phyloP scores from a whole-genome alignment of 2,888 invertebrate genomes.

The Acanthococcus lagerstroemiae region DNA sequence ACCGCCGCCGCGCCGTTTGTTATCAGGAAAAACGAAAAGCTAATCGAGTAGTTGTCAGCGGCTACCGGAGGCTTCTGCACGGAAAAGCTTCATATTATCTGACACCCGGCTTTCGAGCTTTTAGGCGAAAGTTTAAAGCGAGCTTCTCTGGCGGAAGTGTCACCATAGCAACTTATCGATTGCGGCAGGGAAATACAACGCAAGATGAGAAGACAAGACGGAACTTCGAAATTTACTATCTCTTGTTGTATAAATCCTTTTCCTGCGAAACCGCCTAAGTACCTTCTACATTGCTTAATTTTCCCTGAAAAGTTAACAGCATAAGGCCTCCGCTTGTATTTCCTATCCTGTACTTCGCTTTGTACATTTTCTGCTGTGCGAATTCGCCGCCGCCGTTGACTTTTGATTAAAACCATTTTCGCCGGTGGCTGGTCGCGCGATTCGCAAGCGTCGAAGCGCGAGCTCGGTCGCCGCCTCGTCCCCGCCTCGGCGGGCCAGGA shows the following conservation, averaged over 20 bases:
- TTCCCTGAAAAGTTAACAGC: conserved; percentile 29
- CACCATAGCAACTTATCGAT: conserved; percentile 34
- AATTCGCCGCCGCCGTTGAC: too few relatives aligned
- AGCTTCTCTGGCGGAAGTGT: conserved; percentile 35
- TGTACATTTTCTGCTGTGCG: background rate
- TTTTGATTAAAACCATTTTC: background rate
- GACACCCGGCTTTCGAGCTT: conserved; percentile 30
- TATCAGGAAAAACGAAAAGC: conserved; percentile 27
- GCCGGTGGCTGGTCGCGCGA: background rate
- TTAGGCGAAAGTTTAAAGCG: conserved; percentile 26
- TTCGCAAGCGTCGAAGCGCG: background rate
- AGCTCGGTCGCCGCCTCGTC: too few relatives aligned
- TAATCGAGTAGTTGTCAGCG: conserved; percentile 27
- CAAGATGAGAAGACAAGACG: conserved; percentile 31
- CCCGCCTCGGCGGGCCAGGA: too few relatives aligned
- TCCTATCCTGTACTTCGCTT: background rate
- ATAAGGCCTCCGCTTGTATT: conserved; percentile 13
- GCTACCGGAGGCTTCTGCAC: conserved; percentile 23
- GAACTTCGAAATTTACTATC: conserved; percentile 30
- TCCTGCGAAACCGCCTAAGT: conserved; percentile 29
- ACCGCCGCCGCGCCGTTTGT: conserved; percentile 5
- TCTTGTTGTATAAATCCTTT: conserved; percentile 31
- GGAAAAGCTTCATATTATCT: conserved; percentile 30
- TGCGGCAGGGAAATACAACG: conserved; percentile 30
- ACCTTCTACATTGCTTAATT: conserved; percentile 30